phyloP scores from a whole-genome alignment of 2,888 invertebrate genomes.

The Keiferia lycopersicella region DNA sequence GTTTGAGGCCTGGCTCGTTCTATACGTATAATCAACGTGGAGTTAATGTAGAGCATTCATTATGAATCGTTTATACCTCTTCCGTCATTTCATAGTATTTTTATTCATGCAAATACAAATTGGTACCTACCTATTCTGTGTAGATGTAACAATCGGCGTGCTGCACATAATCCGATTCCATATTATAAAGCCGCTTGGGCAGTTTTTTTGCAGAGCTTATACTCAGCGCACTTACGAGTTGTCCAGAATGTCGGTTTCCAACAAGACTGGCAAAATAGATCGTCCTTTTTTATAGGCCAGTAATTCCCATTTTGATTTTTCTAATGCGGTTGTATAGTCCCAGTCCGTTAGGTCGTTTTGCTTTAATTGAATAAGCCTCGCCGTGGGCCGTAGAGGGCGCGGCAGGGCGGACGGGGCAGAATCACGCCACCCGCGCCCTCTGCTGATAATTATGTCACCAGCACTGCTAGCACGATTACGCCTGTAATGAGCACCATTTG shows the following conservation, averaged over 20 bases:
- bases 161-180: too few relatives aligned
- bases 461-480: slow-evolving; percentile 37
- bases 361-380: slow-evolving; percentile 24
- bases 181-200: too few relatives aligned
- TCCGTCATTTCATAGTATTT: neutral
- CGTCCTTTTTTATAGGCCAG: neutral
- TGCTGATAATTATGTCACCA: slow-evolving; percentile 58
- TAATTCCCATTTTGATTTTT: slow-evolving; percentile 14
- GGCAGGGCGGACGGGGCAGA: slow-evolving; percentile 48
- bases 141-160: too few relatives aligned
- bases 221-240: too few relatives aligned
- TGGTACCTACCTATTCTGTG: too few relatives aligned
- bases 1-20: slow-evolving; percentile 31
- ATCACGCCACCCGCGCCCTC: slow-evolving; percentile 74
- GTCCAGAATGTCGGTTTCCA: too few relatives aligned
- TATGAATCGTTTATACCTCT: neutral
- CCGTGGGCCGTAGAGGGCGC: neutral
- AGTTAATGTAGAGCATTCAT: neutral
- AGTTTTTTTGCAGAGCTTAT: too few relatives aligned
- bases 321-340: slow-evolving; percentile 10
- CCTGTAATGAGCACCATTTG: slow-evolving; percentile 24
- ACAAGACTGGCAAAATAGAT: neutral
- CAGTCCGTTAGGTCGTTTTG: neutral
- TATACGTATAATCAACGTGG: slow-evolving; percentile 12
- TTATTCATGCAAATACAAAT: neutral